phyloP scores from a whole-genome alignment of 2,888 invertebrate species.

The Amiota mariae region DNA sequence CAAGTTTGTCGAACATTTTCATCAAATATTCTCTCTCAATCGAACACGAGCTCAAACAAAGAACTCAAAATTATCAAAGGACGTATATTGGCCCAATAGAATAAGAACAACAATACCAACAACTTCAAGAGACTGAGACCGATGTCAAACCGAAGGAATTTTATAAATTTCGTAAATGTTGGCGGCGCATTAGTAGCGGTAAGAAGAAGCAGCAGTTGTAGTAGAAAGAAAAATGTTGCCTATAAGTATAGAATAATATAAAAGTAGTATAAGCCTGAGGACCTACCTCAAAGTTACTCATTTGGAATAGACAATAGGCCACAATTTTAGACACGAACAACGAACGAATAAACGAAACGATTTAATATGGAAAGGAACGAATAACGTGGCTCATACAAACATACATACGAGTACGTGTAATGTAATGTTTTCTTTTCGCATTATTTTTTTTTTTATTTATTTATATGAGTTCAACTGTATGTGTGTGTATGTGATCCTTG shows the following conservation, averaged over 20 bases:
- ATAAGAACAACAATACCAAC: not conserved
- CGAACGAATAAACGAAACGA: not conserved
- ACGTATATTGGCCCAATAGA: not conserved
- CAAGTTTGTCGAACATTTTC: not conserved
- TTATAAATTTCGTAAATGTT: not conserved
- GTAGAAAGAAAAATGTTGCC: not conserved
- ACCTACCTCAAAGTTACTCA: slow-evolving; percentile 62
- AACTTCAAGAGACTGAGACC: not conserved
- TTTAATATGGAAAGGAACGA: not conserved
- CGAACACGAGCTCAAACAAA: too few species aligned
- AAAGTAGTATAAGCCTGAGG: slow-evolving; percentile 32
- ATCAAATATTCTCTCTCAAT: not conserved
- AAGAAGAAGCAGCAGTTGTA: slow-evolving; percentile 33
- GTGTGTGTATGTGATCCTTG: slow-evolving; percentile 12
- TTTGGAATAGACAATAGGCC: slow-evolving; percentile 57
- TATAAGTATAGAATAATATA: slow-evolving; percentile 22
- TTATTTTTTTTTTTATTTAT: slow-evolving; percentile 26
- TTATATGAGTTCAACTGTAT: not conserved
- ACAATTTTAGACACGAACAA: slow-evolving; percentile 54
- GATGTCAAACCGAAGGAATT: slow-evolving; percentile 4
- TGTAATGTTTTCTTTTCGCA: not conserved
- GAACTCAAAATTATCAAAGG: not conserved
- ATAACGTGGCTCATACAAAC: not conserved
- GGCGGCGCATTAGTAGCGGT: not conserved
- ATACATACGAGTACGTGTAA: too few species aligned